phyloP scores from a whole-genome alignment of 2,113 vertebrate genomes.

The Syrmaticus mikado region DNA sequence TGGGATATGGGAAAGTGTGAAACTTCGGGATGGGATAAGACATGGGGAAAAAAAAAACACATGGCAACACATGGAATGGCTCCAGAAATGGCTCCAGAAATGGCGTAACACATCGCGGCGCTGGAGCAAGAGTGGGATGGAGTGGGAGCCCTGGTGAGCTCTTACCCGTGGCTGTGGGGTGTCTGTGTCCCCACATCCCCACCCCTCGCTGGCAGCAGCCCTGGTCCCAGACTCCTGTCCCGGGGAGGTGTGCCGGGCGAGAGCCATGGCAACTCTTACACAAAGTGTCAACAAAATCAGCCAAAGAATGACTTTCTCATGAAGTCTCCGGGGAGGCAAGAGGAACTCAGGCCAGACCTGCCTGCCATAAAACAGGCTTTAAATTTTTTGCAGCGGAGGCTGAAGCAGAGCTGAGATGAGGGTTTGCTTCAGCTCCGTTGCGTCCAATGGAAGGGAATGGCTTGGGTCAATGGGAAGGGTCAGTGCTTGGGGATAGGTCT shows the following conservation, averaged over 20 bases:
- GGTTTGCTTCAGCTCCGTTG: background rate
- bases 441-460: background rate
- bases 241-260: background rate
- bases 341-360: background rate
- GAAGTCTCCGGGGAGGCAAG: background rate
- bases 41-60: rapidly evolving
- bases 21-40: background rate
- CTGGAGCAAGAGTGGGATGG: background rate
- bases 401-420: background rate
- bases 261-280: slow-evolving; percentile 43
- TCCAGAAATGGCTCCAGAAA: rapidly evolving
- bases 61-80: rapidly evolving
- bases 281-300: slow-evolving; percentile 15
- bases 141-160: rapidly evolving
- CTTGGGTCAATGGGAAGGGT: background rate
- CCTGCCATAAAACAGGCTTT: background rate
- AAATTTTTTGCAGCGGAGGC: background rate
- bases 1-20: background rate
- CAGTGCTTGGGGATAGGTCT: background rate
- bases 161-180: rapidly evolving
- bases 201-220: background rate
- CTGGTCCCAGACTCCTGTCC: background rate
- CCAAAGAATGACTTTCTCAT: background rate
- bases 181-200: background rate
- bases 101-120: rapidly evolving